phyloP scores from a whole-genome alignment of 2,888 invertebrate species.

The Mystacides longicornis region DNA sequence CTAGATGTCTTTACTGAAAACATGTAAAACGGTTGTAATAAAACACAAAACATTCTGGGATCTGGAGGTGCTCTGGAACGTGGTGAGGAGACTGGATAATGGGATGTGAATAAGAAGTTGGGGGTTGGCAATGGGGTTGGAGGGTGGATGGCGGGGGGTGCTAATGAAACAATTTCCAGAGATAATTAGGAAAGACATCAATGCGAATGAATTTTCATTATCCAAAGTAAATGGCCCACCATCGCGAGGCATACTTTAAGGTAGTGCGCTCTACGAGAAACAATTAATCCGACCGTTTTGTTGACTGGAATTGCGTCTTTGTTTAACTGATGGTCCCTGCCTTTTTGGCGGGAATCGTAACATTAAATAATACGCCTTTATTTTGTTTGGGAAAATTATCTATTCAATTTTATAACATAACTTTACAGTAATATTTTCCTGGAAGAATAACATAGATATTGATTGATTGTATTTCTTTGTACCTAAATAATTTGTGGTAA shows the following conservation, averaged over 20 bases:
- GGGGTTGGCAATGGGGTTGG: neutral
- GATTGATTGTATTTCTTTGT: too few relatives aligned
- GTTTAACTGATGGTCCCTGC: neutral
- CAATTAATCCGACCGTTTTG: conserved; percentile 10
- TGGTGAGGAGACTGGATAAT: neutral
- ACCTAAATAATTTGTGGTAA: too few relatives aligned
- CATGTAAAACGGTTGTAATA: neutral
- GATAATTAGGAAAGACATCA: conserved; percentile 22
- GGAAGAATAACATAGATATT: too few relatives aligned
- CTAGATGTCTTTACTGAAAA: neutral
- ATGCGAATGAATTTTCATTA: conserved; percentile 21
- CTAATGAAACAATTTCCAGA: conserved; percentile 20
- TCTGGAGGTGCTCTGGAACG: neutral
- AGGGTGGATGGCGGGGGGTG: neutral
- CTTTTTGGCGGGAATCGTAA: too few relatives aligned
- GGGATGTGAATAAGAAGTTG: neutral
- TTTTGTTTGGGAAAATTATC: too few relatives aligned
- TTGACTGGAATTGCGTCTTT: neutral
- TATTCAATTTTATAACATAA: too few relatives aligned
- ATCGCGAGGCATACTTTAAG: conserved; percentile 5
- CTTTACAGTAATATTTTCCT: too few relatives aligned
- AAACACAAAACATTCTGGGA: neutral
- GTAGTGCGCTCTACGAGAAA: conserved; percentile 1
- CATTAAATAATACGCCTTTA: too few relatives aligned
- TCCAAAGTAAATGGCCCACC: conserved; percentile 7